Evolutionary conservation across 2,888 invertebrate genomes (phyloP).

Genomic region (Macrophya alboannulata): DNA sequence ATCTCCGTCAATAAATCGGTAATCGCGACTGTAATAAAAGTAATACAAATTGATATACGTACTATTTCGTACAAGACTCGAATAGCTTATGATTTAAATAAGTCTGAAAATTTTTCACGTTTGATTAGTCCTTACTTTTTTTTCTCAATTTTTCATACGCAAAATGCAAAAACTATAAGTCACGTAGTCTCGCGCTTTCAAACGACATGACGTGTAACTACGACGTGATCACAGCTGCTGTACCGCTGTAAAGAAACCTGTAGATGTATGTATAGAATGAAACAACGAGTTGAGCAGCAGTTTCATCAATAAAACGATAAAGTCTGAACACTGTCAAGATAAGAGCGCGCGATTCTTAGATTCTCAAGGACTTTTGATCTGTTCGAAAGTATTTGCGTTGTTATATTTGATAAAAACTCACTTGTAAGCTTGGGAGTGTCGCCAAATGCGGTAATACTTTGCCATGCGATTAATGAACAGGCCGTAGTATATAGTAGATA

Average conservation of each 20-base stretch:
- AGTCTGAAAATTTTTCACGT: neutral
- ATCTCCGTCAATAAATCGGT: neutral
- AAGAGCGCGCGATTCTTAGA: neutral
- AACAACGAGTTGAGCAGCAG: neutral
- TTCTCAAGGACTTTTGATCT: slow-evolving; percentile 11
- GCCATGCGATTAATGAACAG: slow-evolving; percentile 79
- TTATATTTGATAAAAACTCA: slow-evolving; percentile 76
- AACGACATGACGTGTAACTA: neutral
- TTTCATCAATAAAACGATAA: slow-evolving; percentile 24
- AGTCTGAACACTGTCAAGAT: slow-evolving; percentile 12
- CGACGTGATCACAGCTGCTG: slow-evolving; percentile 30
- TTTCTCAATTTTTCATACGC: neutral
- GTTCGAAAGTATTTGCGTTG: neutral
- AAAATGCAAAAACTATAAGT: neutral
- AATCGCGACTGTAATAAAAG: neutral
- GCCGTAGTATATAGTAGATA: slow-evolving; percentile 81
- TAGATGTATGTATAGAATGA: neutral
- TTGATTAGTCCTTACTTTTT: neutral
- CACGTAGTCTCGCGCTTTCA: neutral
- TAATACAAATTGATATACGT: neutral
- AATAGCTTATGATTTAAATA: neutral
- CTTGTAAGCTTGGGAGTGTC: slow-evolving; percentile 82
- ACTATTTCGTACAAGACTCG: neutral
- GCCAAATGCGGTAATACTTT: slow-evolving; percentile 76
- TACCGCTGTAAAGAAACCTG: neutral